Percentiles rank a stretch among this genome's conserved stretches.
Evolutionary conservation across 1,140 invertebrate species (phyloP).

Genomic region (Habropoda laboriosa): DNA sequence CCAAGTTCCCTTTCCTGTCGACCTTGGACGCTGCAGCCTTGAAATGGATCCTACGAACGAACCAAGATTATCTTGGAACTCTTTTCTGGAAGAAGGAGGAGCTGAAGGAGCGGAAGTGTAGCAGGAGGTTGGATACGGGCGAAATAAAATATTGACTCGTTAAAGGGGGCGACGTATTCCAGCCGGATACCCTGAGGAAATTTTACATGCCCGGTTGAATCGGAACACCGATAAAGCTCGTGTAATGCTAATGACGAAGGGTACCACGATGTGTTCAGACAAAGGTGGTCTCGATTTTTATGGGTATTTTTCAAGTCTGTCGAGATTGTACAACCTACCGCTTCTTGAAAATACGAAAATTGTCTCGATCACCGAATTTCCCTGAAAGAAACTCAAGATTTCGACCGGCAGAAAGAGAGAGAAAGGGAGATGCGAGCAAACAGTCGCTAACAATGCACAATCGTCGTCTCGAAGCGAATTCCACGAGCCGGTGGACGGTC

Average conservation of each 20-base stretch:
- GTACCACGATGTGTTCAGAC: background rate
- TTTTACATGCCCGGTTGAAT: constrained; percentile 2
- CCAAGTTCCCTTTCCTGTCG: constrained; percentile 24
- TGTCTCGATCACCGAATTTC: too few relatives aligned
- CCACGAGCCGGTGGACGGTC: constrained; percentile 3
- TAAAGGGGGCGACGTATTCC: background rate
- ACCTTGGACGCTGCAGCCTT: constrained; percentile 30
- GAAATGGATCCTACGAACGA: constrained; percentile 25
- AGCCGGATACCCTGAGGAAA: background rate
- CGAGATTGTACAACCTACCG: too few relatives aligned
- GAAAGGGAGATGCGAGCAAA: background rate
- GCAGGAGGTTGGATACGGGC: background rate
- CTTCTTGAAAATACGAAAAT: background rate
- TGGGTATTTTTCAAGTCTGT: background rate
- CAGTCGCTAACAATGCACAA: background rate
- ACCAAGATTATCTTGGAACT: constrained; percentile 18
- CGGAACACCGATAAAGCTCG: background rate
- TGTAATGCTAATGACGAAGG: constrained; percentile 16
- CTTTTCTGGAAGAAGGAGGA: background rate
- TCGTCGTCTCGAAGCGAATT: background rate
- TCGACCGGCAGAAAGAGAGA: too few relatives aligned
- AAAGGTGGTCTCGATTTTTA: background rate
- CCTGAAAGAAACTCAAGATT: too few relatives aligned
- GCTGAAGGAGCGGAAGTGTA: background rate
- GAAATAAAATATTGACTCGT: constrained; percentile 28